A percentile compares a stretch with the other conserved stretches of the same genome.
These are phyloP conservation scores for Exephanes ischioxanthus DNA, from an alignment of 2,888 invertebrate species.

Conservation along the genomic window DNA sequence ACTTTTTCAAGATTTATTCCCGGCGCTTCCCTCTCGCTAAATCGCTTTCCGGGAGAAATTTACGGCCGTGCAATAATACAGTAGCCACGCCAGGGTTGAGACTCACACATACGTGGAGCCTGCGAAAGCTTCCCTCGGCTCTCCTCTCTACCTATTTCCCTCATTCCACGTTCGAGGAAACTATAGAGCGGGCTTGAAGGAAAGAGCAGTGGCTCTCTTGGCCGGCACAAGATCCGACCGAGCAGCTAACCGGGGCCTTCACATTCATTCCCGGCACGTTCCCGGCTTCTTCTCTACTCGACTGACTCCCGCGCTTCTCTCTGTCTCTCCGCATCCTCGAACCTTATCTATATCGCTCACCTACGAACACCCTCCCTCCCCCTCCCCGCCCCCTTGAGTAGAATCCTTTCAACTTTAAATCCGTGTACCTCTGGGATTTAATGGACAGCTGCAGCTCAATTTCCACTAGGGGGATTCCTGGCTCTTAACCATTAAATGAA, in stretches of 20 bases:
- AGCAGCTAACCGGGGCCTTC: conserved; percentile 61
- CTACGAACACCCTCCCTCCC: conserved; percentile 13
- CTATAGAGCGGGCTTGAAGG: conserved; percentile 38
- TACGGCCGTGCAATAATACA: conserved; percentile 84
- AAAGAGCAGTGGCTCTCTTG: conserved; percentile 40
- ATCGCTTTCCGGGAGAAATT: conserved; percentile 84
- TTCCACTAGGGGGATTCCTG: conserved; percentile 50
- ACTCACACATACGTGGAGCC: background rate
- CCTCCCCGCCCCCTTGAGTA: background rate
- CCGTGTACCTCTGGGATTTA: conserved; percentile 64
- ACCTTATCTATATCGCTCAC: conserved; percentile 21
- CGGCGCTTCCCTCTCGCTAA: conserved; percentile 84
- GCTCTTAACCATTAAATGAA: background rate
- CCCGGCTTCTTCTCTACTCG: conserved; percentile 75
- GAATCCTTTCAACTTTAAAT: conserved; percentile 61
- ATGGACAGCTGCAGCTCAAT: conserved; percentile 46
- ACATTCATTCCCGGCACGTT: conserved; percentile 82
- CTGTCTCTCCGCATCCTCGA: conserved; percentile 54
- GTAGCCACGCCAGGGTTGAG: conserved; percentile 39
- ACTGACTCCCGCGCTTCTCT: conserved; percentile 64
- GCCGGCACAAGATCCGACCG: conserved; percentile 48
- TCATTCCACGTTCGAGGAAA: conserved; percentile 61
- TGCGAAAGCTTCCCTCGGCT: background rate
- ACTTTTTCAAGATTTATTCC: conserved; percentile 84
- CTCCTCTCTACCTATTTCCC: background rate